A percentile compares a stretch with the other conserved stretches of the same genome.
Conservation (phyloP, 30 jellyfish, hydroid and myxozoan species). For the Cassiopea andromeda region DNA sequence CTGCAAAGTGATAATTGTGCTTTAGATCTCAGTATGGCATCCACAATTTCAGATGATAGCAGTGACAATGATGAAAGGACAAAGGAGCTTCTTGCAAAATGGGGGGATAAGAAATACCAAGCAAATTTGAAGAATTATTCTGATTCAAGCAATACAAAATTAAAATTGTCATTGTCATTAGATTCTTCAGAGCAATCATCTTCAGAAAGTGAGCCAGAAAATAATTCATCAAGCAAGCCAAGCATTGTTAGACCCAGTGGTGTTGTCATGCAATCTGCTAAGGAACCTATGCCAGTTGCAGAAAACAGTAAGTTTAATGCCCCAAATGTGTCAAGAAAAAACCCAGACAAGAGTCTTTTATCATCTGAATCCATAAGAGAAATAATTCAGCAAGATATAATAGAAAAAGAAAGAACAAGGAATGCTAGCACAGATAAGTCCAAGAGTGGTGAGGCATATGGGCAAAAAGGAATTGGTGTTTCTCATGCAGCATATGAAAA, state of each 20-base stretch:
- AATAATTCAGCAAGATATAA: constrained; percentile 31
- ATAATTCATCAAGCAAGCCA: neutral
- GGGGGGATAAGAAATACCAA: constrained; percentile 25
- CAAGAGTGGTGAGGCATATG: neutral
- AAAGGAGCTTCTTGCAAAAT: constrained; percentile 34
- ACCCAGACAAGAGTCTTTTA: constrained; percentile 2
- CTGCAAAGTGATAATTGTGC: neutral
- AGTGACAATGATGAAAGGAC: constrained; percentile 17
- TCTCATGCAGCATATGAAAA: neutral
- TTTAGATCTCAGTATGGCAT: neutral
- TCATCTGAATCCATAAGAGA: constrained; percentile 29
- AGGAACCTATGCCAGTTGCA: neutral
- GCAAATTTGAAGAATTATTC: neutral
- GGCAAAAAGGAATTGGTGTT: neutral
- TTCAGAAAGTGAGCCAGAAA: neutral
- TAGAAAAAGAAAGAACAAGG: constrained; percentile 6
- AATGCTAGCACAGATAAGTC: neutral
- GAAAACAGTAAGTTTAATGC: neutral
- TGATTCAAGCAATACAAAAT: neutral
- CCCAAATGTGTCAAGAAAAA: neutral
- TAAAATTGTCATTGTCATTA: neutral
- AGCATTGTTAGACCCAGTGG: neutral
- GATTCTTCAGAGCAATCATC: neutral
- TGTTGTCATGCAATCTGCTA: neutral
- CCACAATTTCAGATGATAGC: neutral